Evolutionary conservation across 2,113 vertebrate species (phyloP).

Genomic region (Neotoma lepida): DNA sequence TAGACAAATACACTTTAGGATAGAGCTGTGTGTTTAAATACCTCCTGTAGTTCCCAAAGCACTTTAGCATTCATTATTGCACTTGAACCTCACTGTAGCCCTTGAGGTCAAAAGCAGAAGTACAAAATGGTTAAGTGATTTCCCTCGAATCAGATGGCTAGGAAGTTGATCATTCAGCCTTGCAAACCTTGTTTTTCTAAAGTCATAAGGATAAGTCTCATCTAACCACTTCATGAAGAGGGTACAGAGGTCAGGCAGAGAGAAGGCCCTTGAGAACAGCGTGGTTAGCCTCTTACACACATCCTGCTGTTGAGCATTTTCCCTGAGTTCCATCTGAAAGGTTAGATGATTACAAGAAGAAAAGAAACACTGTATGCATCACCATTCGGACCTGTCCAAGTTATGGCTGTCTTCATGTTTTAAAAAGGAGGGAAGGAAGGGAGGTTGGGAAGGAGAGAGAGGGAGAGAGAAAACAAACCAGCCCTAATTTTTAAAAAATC

Average conservation of each 20-base stretch:
- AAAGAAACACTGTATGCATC: not conserved
- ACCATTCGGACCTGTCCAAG: not conserved
- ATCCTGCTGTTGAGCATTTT: not conserved
- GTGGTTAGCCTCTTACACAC: not conserved
- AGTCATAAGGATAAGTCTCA: conserved; percentile 18
- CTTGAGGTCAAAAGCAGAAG: not conserved
- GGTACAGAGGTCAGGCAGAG: not conserved
- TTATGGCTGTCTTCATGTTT: not conserved
- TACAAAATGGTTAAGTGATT: conserved; percentile 15
- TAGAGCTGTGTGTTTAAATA: not conserved
- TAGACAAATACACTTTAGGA: not conserved
- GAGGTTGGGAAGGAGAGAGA: no score
- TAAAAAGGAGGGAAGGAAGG: not conserved
- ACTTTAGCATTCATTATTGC: conserved; percentile 50
- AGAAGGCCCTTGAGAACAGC: not conserved
- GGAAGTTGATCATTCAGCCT: not conserved
- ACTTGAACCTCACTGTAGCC: conserved; percentile 1
- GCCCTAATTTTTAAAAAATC: not conserved
- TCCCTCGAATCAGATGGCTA: conserved; percentile 35
- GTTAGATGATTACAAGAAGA: not conserved
- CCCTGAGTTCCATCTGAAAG: not conserved
- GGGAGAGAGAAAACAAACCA: not conserved
- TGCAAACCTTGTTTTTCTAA: not conserved
- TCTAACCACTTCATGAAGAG: not conserved
- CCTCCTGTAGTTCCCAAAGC: conserved; percentile 1